These are phyloP conservation scores for Drosophila carrolli DNA, from an alignment of 1,140 invertebrate genomes.

Conservation along the genomic window DNA sequence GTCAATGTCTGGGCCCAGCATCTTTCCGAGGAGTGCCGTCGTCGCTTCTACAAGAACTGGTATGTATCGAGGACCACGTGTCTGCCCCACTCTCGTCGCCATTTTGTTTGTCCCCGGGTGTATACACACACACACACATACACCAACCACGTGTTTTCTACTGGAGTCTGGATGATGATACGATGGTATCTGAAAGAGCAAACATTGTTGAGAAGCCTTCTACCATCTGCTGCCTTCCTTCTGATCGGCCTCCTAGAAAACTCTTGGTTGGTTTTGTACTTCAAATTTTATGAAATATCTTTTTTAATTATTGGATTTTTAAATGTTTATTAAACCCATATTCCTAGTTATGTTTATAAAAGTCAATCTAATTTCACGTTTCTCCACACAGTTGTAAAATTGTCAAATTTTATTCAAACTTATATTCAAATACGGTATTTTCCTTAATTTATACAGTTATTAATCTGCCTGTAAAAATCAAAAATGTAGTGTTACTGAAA, in stretches of 20 bases:
- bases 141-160: constrained; percentile 44
- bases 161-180: constrained; percentile 75
- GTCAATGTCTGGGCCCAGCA: constrained; percentile 99
- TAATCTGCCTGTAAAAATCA: too few relatives aligned
- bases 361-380: too few relatives aligned
- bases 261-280: not conserved
- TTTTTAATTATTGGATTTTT: too few relatives aligned
- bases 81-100: constrained; percentile 15
- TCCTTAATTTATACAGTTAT: too few relatives aligned
- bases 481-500: too few relatives aligned
- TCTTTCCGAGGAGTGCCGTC: constrained; percentile 98
- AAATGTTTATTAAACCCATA: too few relatives aligned
- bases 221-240: constrained; percentile 85
- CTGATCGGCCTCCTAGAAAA: constrained; percentile 63
- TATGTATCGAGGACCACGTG: constrained; percentile 86
- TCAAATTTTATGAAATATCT: not conserved
- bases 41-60: constrained; percentile 99
- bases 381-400: too few relatives aligned
- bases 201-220: constrained; percentile 67
- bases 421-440: too few relatives aligned
- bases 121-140: not conserved
- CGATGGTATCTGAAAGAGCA: constrained; percentile 82
- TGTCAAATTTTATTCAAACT: too few relatives aligned
- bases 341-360: too few relatives aligned
- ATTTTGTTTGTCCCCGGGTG: constrained; percentile 48